Evolutionary conservation across 2,888 invertebrate genomes (phyloP).

Genomic region (Arge pagana): DNA sequence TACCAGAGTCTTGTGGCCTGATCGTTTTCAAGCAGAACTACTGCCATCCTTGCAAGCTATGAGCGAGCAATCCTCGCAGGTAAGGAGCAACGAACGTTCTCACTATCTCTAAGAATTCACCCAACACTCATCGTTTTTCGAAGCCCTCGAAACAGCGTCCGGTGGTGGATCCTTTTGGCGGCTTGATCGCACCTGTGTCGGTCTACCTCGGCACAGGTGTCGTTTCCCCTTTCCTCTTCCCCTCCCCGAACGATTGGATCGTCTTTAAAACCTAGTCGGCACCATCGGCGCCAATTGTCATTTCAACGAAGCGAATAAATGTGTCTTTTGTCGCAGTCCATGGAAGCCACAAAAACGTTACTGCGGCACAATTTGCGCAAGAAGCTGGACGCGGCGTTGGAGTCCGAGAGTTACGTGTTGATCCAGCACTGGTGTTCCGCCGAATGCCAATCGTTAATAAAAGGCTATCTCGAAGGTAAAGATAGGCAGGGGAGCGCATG

Average conservation of each 20-base stretch:
- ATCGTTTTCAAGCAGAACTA: conserved; percentile 77
- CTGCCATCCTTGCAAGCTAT: conserved; percentile 70
- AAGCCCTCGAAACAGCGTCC: too few species aligned
- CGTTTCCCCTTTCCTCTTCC: too few species aligned
- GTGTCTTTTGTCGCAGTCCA: conserved; percentile 63
- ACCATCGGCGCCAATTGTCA: too few species aligned
- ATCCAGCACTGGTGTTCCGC: conserved; percentile 75
- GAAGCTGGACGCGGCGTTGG: conserved; percentile 66
- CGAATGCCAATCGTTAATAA: conserved; percentile 68
- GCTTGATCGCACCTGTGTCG: too few species aligned
- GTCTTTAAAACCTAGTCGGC: too few species aligned
- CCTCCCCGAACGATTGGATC: too few species aligned
- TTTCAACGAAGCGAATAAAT: too few species aligned
- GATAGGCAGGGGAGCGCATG: too few species aligned
- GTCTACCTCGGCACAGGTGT: too few species aligned
- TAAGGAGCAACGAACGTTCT: conserved; percentile 53
- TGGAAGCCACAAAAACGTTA: conserved; percentile 66
- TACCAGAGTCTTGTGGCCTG: conserved; percentile 78
- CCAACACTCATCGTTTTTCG: too few species aligned
- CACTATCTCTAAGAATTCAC: too few species aligned
- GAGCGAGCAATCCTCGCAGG: conserved; percentile 76
- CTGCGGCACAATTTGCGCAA: conserved; percentile 64
- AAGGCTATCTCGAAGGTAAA: conserved; percentile 46
- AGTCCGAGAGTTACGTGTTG: conserved; percentile 70
- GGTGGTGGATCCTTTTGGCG: too few species aligned